Evolutionary conservation across 2,888 invertebrate genomes (phyloP).

Genomic region (Eupithecia dodoneata): DNA sequence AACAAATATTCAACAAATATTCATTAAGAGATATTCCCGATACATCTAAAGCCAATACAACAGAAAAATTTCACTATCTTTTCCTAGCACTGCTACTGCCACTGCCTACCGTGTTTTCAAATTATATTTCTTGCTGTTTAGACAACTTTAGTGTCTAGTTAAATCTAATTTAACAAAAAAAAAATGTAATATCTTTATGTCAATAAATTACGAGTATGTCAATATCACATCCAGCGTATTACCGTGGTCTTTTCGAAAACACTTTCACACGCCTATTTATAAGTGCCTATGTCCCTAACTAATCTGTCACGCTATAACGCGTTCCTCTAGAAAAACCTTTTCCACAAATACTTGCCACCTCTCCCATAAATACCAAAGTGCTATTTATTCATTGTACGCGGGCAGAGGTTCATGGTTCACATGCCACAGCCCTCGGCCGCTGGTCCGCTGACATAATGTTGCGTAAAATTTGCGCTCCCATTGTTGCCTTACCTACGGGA

Average conservation of each 20-base stretch:
- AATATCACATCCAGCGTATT: too few species aligned
- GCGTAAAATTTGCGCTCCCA: constrained; percentile 78
- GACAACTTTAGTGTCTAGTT: too few species aligned
- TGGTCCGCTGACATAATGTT: constrained; percentile 69
- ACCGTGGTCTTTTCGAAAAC: neutral
- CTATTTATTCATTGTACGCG: constrained; percentile 22
- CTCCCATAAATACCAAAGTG: constrained; percentile 17
- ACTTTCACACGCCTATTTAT: neutral
- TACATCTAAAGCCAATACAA: neutral
- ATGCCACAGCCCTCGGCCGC: constrained; percentile 37
- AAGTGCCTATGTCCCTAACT: neutral
- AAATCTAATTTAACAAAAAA: too few species aligned
- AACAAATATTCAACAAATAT: neutral
- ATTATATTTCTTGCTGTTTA: too few species aligned
- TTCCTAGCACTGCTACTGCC: neutral
- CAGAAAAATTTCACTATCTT: neutral
- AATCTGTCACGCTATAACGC: neutral
- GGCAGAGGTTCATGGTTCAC: constrained; percentile 39
- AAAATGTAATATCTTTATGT: too few species aligned
- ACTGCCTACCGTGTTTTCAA: too few species aligned
- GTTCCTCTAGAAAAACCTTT: neutral
- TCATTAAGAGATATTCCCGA: neutral
- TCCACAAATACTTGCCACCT: constrained; percentile 13
- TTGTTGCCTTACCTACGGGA: constrained; percentile 64
- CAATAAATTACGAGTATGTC: too few species aligned